Percentiles rank a stretch among this genome's conserved stretches.
Evolutionary conservation across 2,888 invertebrate genomes (phyloP).

Genomic region (Hermodice carunculata): DNA sequence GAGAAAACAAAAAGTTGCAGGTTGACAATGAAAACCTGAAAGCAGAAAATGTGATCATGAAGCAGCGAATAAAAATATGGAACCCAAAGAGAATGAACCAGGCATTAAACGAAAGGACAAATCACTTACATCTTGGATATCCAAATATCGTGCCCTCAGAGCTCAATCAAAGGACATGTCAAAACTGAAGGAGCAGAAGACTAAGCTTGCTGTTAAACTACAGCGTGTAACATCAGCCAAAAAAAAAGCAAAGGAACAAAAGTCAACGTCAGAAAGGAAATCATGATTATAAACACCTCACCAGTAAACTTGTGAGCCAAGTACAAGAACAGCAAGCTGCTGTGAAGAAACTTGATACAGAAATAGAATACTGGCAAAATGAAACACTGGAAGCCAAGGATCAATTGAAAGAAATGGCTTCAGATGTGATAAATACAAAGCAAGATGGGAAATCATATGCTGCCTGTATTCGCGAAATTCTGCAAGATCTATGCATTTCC

Average conservation of each 20-base stretch:
- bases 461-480: neutral
- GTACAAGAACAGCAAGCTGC: neutral
- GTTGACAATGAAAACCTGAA: neutral
- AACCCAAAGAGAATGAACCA: neutral
- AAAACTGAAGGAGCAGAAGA: neutral
- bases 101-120: neutral
- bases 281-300: no score
- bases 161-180: neutral
- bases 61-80: neutral
- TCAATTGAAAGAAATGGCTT: neutral
- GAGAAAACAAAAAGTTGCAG: neutral
- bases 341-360: neutral
- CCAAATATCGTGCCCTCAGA: neutral
- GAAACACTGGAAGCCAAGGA: neutral
- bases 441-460: neutral
- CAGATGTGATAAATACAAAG: neutral
- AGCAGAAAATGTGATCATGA: neutral
- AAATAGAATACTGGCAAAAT: neutral
- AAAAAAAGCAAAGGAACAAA: neutral
- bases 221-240: neutral
- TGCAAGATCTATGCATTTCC: neutral
- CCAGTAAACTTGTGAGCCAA: no score
- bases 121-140: no score
- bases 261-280: neutral
- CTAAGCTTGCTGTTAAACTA: neutral